phyloP scores from a whole-genome alignment of 2,113 vertebrate genomes.

The Neogobius melanostomus region DNA sequence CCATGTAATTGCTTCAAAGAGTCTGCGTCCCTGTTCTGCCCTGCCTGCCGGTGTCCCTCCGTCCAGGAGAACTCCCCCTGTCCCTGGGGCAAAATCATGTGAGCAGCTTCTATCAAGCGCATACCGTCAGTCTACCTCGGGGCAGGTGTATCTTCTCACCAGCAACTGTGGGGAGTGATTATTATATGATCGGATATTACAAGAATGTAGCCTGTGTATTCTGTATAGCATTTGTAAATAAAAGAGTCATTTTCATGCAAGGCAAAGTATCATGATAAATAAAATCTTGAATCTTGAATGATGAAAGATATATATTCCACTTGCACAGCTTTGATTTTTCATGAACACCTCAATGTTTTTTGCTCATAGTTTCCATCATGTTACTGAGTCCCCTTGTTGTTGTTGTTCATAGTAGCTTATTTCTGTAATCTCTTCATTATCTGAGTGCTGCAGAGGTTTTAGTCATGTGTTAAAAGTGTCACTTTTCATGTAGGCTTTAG shows the following conservation, averaged over 20 bases:
- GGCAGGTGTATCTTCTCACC: too few species aligned
- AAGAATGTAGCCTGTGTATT: not conserved
- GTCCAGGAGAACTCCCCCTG: slow-evolving; percentile 35
- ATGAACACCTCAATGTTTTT: not conserved
- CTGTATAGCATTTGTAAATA: not conserved
- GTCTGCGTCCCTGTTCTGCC: slow-evolving; percentile 38
- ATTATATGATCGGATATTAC: not conserved
- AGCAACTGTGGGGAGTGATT: too few species aligned
- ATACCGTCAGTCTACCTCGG: too few species aligned
- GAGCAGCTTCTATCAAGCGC: slow-evolving; percentile 21
- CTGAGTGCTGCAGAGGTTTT: slow-evolving; percentile 29
- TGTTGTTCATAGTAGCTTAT: slow-evolving; percentile 12
- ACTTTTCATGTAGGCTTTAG: slow-evolving; percentile 25
- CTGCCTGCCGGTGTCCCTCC: slow-evolving; percentile 36
- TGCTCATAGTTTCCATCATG: not conserved
- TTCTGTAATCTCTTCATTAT: slow-evolving; percentile 22
- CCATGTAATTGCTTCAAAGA: slow-evolving; percentile 70
- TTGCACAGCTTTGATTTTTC: not conserved
- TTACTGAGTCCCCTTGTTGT: not conserved
- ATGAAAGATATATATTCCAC: not conserved
- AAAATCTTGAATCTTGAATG: too few species aligned
- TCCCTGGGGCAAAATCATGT: slow-evolving; percentile 27
- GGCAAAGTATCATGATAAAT: not conserved
- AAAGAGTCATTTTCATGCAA: not conserved
- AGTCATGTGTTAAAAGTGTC: not conserved